Conservation (phyloP, 2,113 vertebrate genomes). For the Microtus richardsoni region DNA sequence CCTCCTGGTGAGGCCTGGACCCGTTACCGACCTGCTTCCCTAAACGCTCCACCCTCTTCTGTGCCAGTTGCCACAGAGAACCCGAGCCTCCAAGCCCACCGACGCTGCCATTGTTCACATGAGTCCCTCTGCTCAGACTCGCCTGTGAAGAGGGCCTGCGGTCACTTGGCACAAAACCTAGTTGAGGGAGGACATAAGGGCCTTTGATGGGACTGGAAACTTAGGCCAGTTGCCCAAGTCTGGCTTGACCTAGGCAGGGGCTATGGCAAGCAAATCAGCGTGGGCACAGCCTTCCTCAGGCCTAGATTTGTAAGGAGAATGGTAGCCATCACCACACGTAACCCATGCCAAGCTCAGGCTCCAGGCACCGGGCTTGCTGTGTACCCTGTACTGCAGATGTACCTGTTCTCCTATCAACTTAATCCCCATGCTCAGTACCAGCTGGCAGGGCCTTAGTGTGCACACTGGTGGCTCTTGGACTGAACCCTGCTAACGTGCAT, state of each 20-base stretch:
- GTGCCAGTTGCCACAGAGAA: not conserved
- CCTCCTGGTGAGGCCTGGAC: not conserved
- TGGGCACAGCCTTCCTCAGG: not conserved
- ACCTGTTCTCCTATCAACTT: too few species aligned
- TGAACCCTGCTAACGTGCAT: too few species aligned
- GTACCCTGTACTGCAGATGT: not conserved
- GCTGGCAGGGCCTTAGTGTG: not conserved
- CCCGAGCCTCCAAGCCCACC: not conserved
- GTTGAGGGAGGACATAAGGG: not conserved
- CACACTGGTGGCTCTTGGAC: not conserved
- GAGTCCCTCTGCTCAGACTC: not conserved
- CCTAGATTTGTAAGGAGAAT: not conserved
- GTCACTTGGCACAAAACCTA: not conserved
- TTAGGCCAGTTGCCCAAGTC: not conserved
- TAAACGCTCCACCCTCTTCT: not conserved
- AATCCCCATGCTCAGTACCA: not conserved
- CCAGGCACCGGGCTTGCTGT: not conserved
- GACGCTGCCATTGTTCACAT: too few species aligned
- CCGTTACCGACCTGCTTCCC: not conserved
- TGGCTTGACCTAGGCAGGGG: not conserved
- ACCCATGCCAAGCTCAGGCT: too few species aligned
- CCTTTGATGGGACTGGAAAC: not conserved
- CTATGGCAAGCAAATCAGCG: fast-evolving
- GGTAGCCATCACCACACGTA: fast-evolving
- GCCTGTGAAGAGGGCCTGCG: not conserved